Evolutionary conservation across 2,113 vertebrate genomes (phyloP).

Genomic region (Narcine bancroftii): DNA sequence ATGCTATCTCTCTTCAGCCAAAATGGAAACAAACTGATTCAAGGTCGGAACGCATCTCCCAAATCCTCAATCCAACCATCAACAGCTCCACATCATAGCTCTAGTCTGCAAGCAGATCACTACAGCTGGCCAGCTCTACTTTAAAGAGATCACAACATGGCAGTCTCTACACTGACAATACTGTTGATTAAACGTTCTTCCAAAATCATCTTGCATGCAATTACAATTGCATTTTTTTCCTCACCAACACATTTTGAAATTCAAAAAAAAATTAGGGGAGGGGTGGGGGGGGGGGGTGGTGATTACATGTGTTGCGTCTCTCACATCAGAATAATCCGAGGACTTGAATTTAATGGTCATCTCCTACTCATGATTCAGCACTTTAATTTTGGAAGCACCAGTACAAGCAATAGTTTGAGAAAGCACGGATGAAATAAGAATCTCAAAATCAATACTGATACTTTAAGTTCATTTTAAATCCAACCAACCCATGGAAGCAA

Average conservation of each 20-base stretch:
- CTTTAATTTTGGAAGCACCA: neutral
- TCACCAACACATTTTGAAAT: neutral
- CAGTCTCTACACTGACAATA: slow-evolving; percentile 46
- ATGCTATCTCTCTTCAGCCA: too few species aligned
- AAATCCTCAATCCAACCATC: neutral
- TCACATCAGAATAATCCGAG: neutral
- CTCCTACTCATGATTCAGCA: slow-evolving; percentile 1
- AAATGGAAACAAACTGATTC: neutral
- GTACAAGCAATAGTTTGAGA: neutral
- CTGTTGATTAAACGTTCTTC: neutral
- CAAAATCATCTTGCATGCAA: neutral
- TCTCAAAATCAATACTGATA: neutral
- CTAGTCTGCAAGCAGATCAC: neutral
- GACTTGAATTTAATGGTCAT: neutral
- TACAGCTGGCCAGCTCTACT: neutral
- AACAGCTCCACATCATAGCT: neutral
- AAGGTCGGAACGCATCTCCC: neutral
- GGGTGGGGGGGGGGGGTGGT: too few species aligned
- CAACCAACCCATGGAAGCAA: neutral
- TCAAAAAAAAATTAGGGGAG: too few species aligned
- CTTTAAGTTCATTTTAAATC: neutral
- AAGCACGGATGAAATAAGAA: neutral
- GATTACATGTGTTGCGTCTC: neutral
- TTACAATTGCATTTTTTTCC: neutral
- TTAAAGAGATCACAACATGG: slow-evolving; percentile 45